Base-by-base conservation (phyloP, 2,888 invertebrate genomes). In the Mythimna albipuncta region DNA sequence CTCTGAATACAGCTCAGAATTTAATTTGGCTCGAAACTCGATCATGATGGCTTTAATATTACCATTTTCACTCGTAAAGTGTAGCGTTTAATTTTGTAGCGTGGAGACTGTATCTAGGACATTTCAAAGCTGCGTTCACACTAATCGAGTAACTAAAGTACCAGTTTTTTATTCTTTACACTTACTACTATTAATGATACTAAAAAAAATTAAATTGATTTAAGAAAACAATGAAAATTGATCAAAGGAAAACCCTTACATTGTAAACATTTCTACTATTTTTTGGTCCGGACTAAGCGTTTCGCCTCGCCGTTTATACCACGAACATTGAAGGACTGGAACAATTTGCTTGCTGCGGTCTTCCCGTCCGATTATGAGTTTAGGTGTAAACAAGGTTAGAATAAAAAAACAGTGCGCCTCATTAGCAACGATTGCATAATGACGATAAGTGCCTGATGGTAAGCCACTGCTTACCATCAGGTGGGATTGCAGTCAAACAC, bases 1-100 rank as follows among this genome's bases (percentile, higher is more conserved):
- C 35, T 73, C 10, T 50, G 35, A 61, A 64, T 62, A 72, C 19
- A 52, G 47, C n/a, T 21, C 54, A 57, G 50, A 78, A 63, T 75
- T 79, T 79, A 75, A 79, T 78, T 75, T 66, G 54, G 69, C 54
- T 7, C n/a, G 57, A 65, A 78, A 68, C 69, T 74, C 59, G 58
- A 75, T 67, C 59, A 81, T 21, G 50, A 35, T 35, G 41, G 54
- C 32, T 50, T 70, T 66, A 58, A 69, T 66, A 16, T 66, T 57
- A 61, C 65, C 44, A 71, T 69, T 62, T 76, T 69, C 59, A 50
- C 64, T 72, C 41, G 35, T 5, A 61, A 76, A 77, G 38, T 62
- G 77, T 64, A 77, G 67, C 57, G 35, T 69, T 54, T 65, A 69
- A 77, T 68, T 66, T 59, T 64, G 26, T 47, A 81, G 35, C 50